Conservation (phyloP, 2,113 vertebrate genomes). For the Centrocercus urophasianus region DNA sequence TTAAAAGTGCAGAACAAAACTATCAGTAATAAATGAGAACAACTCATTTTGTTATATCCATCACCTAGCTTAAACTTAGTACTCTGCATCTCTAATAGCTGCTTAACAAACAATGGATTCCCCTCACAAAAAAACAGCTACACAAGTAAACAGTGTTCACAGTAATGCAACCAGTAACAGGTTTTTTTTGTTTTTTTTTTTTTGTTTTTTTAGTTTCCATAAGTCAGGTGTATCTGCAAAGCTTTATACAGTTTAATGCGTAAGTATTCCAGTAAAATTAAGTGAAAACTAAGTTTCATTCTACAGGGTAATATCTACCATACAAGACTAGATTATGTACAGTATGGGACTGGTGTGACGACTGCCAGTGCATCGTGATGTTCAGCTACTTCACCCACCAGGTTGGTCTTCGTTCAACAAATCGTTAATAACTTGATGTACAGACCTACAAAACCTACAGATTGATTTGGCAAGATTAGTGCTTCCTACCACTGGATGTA, state of each 20-base stretch:
- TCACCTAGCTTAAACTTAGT: neutral
- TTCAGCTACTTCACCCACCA: neutral
- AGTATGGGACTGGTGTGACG: conserved; percentile 51
- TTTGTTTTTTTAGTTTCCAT: neutral
- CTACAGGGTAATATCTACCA: conserved; percentile 23
- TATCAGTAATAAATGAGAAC: neutral
- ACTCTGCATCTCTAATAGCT: neutral
- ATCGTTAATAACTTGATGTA: neutral
- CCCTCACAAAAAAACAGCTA: conserved; percentile 22
- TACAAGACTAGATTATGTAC: conserved; percentile 45
- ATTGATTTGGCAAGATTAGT: conserved; percentile 46
- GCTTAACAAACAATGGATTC: neutral
- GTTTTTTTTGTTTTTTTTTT: neutral
- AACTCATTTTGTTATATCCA: conserved; percentile 4
- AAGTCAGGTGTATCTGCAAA: conserved; percentile 38
- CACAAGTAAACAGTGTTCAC: conserved; percentile 53
- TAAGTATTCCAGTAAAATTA: conserved; percentile 60
- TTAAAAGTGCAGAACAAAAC: conserved; percentile 7
- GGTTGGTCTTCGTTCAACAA: neutral
- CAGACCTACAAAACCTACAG: neutral
- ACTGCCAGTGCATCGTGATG: conserved; percentile 10
- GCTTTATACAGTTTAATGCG: conserved; percentile 50
- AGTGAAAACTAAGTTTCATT: conserved; percentile 49
- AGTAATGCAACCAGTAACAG: conserved; percentile 48
- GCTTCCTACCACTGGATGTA: neutral